phyloP scores from a whole-genome alignment of 1,140 invertebrate species.

The Trachelipus rathkii region DNA sequence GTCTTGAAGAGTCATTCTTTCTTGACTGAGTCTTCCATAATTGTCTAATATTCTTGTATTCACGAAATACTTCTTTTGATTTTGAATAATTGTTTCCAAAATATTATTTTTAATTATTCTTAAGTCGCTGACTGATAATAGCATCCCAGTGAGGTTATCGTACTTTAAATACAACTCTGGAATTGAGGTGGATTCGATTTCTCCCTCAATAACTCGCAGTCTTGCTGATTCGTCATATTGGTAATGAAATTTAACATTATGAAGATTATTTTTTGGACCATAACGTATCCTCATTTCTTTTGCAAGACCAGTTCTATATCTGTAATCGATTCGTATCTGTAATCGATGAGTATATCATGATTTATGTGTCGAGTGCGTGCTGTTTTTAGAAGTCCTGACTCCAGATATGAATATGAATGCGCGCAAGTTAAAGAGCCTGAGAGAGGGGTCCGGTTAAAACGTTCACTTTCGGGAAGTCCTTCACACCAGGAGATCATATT shows the following conservation, averaged over 20 bases:
- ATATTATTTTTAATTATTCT: slow-evolving; percentile 38
- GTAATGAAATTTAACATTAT: slow-evolving; percentile 81
- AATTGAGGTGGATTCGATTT: slow-evolving; percentile 32
- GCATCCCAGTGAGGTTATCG: slow-evolving; percentile 65
- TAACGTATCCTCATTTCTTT: slow-evolving; percentile 83
- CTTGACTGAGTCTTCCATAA: slow-evolving; percentile 71
- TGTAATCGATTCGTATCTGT: slow-evolving; percentile 74
- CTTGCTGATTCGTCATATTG: slow-evolving; percentile 84
- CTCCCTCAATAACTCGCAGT: slow-evolving; percentile 72
- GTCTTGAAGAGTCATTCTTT: slow-evolving; percentile 78
- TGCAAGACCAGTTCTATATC: slow-evolving; percentile 81
- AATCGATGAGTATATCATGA: slow-evolving; percentile 69
- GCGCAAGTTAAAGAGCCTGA: too few species aligned
- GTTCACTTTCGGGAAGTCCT: slow-evolving; percentile 80
- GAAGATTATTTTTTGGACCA: slow-evolving; percentile 73
- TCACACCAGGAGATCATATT: slow-evolving; percentile 91
- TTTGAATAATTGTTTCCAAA: slow-evolving; percentile 71
- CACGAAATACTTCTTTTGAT: slow-evolving; percentile 80
- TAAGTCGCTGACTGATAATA: slow-evolving; percentile 38
- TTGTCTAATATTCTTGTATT: slow-evolving; percentile 78
- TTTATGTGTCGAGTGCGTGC: slow-evolving; percentile 85
- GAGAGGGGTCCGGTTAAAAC: too few species aligned
- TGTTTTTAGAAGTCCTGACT: slow-evolving; percentile 69
- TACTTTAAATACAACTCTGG: slow-evolving; percentile 37
- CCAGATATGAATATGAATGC: slow-evolving; percentile 81